Conservation (phyloP, 2,797 vertebrate genomes). For the Triplophysa yarkandensis region DNA sequence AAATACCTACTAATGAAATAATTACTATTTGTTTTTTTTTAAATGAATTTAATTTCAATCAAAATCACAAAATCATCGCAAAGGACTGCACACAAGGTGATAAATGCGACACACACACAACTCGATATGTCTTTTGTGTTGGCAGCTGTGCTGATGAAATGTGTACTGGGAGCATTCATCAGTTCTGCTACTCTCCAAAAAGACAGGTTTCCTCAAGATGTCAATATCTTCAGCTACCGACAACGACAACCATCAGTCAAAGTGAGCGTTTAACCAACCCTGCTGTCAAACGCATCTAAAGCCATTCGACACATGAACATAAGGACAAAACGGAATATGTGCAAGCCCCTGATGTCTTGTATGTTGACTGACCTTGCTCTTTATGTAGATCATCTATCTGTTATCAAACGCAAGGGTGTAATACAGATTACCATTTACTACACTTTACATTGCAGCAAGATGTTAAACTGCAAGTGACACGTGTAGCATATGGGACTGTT, state of each 20-base stretch:
- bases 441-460: neutral
- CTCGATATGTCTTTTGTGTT: constrained; percentile 26
- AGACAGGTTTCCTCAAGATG: constrained; percentile 45
- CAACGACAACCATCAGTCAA: constrained; percentile 32
- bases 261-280: constrained; percentile 18
- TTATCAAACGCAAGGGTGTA: neutral
- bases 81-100: neutral
- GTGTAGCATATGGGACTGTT: neutral
- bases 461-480: neutral
- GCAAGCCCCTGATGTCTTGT: neutral
- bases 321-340: neutral
- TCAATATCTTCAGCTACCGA: constrained; percentile 38
- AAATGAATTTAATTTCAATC: constrained; percentile 12
- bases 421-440: too few species aligned
- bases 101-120: constrained; percentile 5
- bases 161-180: constrained; percentile 17
- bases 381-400: neutral
- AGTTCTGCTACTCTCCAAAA: constrained; percentile 27
- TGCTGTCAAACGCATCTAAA: constrained; percentile 29
- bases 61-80: constrained; percentile 11
- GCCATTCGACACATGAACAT: constrained; percentile 23
- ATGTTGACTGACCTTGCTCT: neutral
- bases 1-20: neutral
- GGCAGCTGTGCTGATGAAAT: constrained; percentile 39
- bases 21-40: neutral